Percentiles rank a stretch among this genome's conserved stretches.
These are phyloP conservation scores for Athalia cordata DNA, from an alignment of 2,888 invertebrate species.

Conservation along the genomic window DNA sequence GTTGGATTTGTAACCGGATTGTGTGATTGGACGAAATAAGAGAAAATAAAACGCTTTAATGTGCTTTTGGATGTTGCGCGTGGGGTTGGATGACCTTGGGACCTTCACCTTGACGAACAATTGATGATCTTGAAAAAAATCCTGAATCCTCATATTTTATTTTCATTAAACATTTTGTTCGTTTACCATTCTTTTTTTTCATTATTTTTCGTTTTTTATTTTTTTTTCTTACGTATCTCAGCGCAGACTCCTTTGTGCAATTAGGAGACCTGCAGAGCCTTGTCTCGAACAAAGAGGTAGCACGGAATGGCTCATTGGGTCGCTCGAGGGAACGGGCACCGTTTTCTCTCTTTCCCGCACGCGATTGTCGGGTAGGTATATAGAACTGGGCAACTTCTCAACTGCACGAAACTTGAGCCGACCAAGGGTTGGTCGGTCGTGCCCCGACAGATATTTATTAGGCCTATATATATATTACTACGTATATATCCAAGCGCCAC, in stretches of 20 bases:
- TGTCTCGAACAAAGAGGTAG: constrained; percentile 31
- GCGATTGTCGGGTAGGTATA: constrained; percentile 21
- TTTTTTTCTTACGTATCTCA: neutral
- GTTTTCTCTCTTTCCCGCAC: constrained; percentile 43
- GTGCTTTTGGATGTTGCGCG: neutral
- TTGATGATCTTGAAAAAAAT: neutral
- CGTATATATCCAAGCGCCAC: too few relatives aligned
- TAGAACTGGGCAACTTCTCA: constrained; percentile 4
- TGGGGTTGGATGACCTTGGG: neutral
- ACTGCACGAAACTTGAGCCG: constrained; percentile 19
- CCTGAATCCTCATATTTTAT: too few relatives aligned
- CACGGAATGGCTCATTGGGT: neutral
- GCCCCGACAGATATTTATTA: constrained; percentile 11
- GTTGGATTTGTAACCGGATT: too few relatives aligned
- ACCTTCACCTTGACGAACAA: constrained; percentile 12
- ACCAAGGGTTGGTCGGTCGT: neutral
- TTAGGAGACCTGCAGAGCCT: constrained; percentile 7
- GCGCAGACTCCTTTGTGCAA: neutral
- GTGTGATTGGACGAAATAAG: too few relatives aligned
- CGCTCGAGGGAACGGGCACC: neutral
- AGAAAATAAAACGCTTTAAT: too few relatives aligned
- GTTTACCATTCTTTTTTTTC: neutral
- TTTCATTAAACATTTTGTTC: neutral
- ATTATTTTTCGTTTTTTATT: too few relatives aligned
- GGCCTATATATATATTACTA: too few relatives aligned